Base-by-base conservation (phyloP, 2,797 vertebrate genomes). In the Hozukius guyotensis region DNA sequence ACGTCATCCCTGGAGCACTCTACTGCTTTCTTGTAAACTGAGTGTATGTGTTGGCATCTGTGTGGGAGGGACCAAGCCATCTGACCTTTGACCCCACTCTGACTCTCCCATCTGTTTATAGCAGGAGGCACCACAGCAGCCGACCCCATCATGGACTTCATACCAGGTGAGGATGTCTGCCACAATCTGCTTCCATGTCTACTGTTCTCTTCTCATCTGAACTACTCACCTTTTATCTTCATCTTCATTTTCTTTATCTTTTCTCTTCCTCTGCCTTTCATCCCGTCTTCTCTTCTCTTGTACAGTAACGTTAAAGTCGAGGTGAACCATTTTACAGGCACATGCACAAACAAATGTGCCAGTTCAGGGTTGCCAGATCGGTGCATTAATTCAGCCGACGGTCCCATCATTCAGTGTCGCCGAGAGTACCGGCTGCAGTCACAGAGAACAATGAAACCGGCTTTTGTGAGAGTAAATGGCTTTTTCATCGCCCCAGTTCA, bases 161-260 rank as follows among this genome's bases (percentile, higher is more conserved):
- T 94, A 69, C 93, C 94, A 91, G 94, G 94, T 95, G 85, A 95
- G 94, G 36, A 34, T 9, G 49, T 69, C 70, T 10, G 3, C 53
- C 74, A 0, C 78, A 69, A 71, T 79, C 77, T 84, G 78, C 72
- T 25, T 4, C 78, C 67, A 10, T 65, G 56, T 85, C 85, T 67
- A n/a, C 34, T 34, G 14, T 5, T 20, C 29, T 34, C 27, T 4
- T 31, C 38, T 78, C 22, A 4, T 27, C 32, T 69, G 18, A n/a
- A 20, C 8, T 49, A 18, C 46, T 52, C 49, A n/a, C 49, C 49
- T 52, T n/a, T n/a, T 52, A 52, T 6, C 20, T 46, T 66, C 36
- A 52, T 14, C 49, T 53, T 66, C 36, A 42, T 65, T 60, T 49
- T n/a, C 6, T 36, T 24, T 18, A 4, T 29, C 3, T 46, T 42